These are phyloP conservation scores for Drosophila hydei DNA, from an alignment of 1,140 invertebrate genomes.

Conservation along the genomic window DNA sequence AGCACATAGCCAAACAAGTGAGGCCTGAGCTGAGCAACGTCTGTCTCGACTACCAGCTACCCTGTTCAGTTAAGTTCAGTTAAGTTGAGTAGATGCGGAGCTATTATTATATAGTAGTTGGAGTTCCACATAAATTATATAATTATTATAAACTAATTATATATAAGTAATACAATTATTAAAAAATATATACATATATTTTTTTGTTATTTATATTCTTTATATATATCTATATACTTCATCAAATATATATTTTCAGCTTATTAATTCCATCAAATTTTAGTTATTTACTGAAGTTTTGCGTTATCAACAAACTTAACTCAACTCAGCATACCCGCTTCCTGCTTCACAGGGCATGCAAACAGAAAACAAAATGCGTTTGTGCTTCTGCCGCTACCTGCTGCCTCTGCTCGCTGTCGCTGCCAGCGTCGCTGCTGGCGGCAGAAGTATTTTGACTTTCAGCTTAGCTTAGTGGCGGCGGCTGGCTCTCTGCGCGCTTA, in stretches of 20 bases:
- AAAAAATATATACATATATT: neutral
- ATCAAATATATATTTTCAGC: no score
- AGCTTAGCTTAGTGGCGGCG: conserved; percentile 1
- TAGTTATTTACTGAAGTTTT: no score
- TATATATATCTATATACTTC: no score
- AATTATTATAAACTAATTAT: no score
- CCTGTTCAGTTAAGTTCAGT: neutral
- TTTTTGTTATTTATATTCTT: no score
- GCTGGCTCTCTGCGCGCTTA: conserved; percentile 30
- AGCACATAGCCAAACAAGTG: neutral
- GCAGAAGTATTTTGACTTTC: conserved; percentile 36
- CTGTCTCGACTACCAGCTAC: neutral
- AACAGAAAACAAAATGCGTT: conserved; percentile 28
- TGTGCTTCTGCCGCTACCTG: conserved; percentile 15
- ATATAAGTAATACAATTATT: neutral
- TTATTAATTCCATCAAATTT: no score
- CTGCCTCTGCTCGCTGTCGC: neutral
- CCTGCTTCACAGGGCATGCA: conserved; percentile 16
- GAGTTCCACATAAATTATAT: no score
- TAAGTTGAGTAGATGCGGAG: neutral
- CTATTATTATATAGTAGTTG: no score
- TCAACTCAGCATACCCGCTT: neutral
- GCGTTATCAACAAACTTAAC: neutral
- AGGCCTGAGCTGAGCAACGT: neutral
- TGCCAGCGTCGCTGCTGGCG: conserved; percentile 11